Evolutionary conservation across 2,113 vertebrate genomes (phyloP), one percentile per base, ranked within the genome.

Genomic region (Tragelaphus strepsiceros): DNA sequence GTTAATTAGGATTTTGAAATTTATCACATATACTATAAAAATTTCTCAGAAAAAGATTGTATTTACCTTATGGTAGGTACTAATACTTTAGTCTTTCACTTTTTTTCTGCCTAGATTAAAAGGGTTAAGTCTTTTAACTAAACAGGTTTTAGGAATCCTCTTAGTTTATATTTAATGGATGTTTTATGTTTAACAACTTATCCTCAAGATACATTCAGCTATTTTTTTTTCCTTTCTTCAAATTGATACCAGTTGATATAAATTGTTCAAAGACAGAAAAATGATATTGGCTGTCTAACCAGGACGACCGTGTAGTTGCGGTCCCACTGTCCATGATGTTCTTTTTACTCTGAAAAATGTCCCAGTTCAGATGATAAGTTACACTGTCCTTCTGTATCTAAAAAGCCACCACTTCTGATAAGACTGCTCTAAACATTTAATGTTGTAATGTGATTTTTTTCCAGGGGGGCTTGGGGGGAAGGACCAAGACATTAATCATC

Each of bases 11-110:
- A 64, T 81, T 92, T 74, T 51, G 2, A 90, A 87, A 90, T 43
- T 92, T 81, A 90, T 89, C 9, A 61, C 26, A 64, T 67, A 56
- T 4, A 39, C 1, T 74, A 26, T 28, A 93, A 93, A 49, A 4
- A 24, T 51, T 88, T 96, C 7, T 91, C 24, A 90, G 61, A 28
- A 58, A 94, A 88, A 86, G 86, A 39, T 28, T 32, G 8, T 24
- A 46, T 30, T 87, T 22, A 61, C 49, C 7, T 51, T 28, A 59
- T 35, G 11, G 3, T 9, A 59, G 61, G 22, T 2, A 43, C 26
- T 39, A 39, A 74, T 39, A 64, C 11, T 71, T 71, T 46, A 21
- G 11, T 54, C 39, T 62, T 83, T 91, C 2, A 51, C 15, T 13
- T 24, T 7, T 84, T 80, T 87, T 59, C 22, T 88, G 21, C 28